Evolutionary conservation across 2,797 vertebrate genomes (phyloP), one percentile per base, ranked within the genome.

Genomic region (Chloroceryle amazona): DNA sequence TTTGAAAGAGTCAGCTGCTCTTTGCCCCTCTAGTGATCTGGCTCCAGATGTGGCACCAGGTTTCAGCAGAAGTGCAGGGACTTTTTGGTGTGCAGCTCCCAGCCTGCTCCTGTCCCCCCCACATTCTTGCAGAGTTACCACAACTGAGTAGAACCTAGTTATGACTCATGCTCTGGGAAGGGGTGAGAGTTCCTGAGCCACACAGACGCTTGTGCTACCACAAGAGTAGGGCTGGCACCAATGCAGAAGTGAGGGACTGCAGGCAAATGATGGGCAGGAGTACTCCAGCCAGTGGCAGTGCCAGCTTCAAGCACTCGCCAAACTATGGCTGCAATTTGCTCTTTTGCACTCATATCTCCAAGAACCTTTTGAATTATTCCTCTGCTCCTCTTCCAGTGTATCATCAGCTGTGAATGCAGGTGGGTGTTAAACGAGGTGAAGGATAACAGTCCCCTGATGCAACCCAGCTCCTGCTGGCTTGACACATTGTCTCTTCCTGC

Each of bases 321-420:
- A 85, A 35, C 26, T 65, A 21, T 7, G 29, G 29, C 26, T 2
- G 1, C 19, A 46, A 73, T 94, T 68, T 89, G 25, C 37, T 85
- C 74, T 74, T 93, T 94, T 74, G 57, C 25, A 61, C 19, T 70
- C 0, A 0, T 52, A 58, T 22, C 19, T 79, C 75, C 76, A 26
- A 78, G 29, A 83, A 89, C 14, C 25, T 58, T 83, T 81, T 86
- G 25, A 90, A 75, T 91, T 88, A 88, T 68, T 91, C 44, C 33
- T 90, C 55, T 62, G 49, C n/a, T 72, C 68, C 25, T 78, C 54
- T 79, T 84, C 58, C 61, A 67, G 22, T 6, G 23, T 42, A 57
- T 21, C 25, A 70, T 55, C 55, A 85, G 35, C 84, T n/a, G 5
- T 44, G 46, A 86, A 75, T 14, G 39, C 55, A 78, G 54, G 65